phyloP scores from a whole-genome alignment of 1,140 invertebrate species.

The Drosophila pallidifrons region DNA sequence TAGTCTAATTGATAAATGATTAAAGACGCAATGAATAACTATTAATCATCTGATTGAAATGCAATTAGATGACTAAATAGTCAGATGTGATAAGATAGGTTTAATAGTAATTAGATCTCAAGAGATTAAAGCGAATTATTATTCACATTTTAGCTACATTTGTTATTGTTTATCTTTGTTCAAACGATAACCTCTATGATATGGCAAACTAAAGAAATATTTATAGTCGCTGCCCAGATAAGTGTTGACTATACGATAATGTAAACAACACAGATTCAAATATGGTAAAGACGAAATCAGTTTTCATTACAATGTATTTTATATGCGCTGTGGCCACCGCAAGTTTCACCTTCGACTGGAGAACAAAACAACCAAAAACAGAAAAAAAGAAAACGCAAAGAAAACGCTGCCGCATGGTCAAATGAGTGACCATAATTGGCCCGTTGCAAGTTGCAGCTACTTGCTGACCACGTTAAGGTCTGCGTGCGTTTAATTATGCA shows the following conservation, averaged over 20 bases:
- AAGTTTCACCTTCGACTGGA: slow-evolving; percentile 65
- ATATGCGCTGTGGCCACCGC: slow-evolving; percentile 39
- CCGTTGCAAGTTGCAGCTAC: slow-evolving; percentile 48
- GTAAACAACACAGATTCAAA: neutral
- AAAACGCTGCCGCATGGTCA: slow-evolving; percentile 70
- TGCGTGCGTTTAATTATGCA: slow-evolving; percentile 83
- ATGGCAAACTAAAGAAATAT: neutral
- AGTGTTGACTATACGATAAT: neutral
- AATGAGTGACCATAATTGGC: slow-evolving; percentile 71
- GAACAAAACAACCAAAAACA: slow-evolving; percentile 23
- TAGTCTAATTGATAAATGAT: slow-evolving; percentile 6
- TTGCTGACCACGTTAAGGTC: slow-evolving; percentile 64
- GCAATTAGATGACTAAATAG: too few relatives aligned
- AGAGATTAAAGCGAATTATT: neutral
- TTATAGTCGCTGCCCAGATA: too few relatives aligned
- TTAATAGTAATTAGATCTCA: neutral
- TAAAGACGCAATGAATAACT: neutral
- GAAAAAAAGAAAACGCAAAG: slow-evolving; percentile 57
- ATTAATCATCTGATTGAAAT: neutral
- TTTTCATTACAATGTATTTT: slow-evolving; percentile 3
- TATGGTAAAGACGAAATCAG: neutral
- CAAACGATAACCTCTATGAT: neutral
- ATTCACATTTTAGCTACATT: neutral
- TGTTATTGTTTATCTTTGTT: neutral
- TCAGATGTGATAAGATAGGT: neutral